A percentile compares a stretch with the other conserved stretches of the same genome.
Evolutionary conservation across 2,113 vertebrate species (phyloP).

Genomic region (Lepidothrix coronata): DNA sequence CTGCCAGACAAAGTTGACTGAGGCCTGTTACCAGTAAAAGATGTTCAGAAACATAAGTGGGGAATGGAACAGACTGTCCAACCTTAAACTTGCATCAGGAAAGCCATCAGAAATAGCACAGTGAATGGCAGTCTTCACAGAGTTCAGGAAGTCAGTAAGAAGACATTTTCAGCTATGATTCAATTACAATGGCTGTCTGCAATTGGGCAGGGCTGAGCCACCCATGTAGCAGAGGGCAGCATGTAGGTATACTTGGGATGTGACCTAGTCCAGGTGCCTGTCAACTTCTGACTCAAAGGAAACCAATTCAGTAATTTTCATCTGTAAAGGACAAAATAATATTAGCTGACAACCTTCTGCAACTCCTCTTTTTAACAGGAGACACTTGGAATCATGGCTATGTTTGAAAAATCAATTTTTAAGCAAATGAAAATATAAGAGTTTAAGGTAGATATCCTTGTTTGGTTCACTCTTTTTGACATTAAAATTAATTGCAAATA

Average conservation of each 20-base stretch:
- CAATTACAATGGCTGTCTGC: conserved; percentile 38
- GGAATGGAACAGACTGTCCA: conserved; percentile 12
- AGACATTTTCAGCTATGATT: conserved; percentile 16
- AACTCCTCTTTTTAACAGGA: neutral
- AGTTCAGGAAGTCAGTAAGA: conserved; percentile 26
- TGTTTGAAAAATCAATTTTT: neutral
- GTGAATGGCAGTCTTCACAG: neutral
- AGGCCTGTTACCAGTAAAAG: neutral
- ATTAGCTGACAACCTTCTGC: neutral
- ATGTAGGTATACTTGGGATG: neutral
- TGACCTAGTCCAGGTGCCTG: neutral
- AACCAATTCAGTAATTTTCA: neutral
- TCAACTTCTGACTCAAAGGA: neutral
- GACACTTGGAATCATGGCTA: neutral
- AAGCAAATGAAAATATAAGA: neutral
- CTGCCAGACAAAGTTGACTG: conserved; percentile 10
- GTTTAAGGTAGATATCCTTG: neutral
- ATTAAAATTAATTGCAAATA: neutral
- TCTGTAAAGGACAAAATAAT: neutral
- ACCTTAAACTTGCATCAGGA: neutral
- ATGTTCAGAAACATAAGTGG: neutral
- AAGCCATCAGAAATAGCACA: neutral
- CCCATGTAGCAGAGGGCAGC: neutral
- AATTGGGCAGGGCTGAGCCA: neutral
- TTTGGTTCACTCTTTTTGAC: neutral